Evolutionary conservation across 2,797 vertebrate species (phyloP).

Genomic region (Crax fasciolata): DNA sequence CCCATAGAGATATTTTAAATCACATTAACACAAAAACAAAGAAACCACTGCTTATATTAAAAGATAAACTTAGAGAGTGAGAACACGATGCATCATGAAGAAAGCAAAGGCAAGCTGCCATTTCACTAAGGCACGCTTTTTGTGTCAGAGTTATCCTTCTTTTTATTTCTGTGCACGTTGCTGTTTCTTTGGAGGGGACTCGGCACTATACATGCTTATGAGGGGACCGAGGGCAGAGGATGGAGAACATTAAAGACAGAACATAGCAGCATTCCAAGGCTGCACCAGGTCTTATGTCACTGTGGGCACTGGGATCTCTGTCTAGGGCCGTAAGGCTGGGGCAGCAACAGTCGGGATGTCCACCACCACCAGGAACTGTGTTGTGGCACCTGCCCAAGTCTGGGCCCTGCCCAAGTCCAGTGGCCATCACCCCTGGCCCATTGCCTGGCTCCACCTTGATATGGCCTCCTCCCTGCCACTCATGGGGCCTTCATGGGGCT

Average conservation of each 20-base stretch:
- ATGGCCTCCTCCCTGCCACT: fast-evolving
- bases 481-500: background rate
- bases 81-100: fast-evolving
- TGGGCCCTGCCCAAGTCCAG: fast-evolving
- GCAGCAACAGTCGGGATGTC: background rate
- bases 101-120: fast-evolving
- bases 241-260: fast-evolving
- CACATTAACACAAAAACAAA: background rate
- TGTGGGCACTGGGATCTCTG: fast-evolving
- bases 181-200: background rate
- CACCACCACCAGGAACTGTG: fast-evolving
- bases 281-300: fast-evolving
- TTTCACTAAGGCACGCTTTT: background rate
- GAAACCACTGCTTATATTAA: background rate
- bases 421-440: fast-evolving
- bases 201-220: fast-evolving
- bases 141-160: background rate
- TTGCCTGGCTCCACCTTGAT: fast-evolving
- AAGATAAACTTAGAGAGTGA: background rate
- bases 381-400: background rate
- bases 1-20: background rate
- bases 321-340: background rate
- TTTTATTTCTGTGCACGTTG: background rate
- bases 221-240: background rate
- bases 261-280: background rate